Evolutionary conservation across 2,113 vertebrate genomes (phyloP).

Genomic region (Rhodinocichla rosea): DNA sequence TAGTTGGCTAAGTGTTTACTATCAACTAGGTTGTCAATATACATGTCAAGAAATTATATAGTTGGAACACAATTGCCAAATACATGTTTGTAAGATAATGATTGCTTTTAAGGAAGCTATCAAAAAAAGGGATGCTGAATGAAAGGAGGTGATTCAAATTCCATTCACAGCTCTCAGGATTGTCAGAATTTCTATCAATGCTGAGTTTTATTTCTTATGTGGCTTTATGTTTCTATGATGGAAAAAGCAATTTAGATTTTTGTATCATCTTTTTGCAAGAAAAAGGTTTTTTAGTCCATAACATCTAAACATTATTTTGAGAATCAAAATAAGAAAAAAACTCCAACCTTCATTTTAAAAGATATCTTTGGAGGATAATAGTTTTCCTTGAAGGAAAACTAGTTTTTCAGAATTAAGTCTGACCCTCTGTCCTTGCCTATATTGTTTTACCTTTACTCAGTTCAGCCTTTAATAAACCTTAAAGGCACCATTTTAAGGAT

Average conservation of each 20-base stretch:
- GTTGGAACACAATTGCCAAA: neutral
- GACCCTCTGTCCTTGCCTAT: neutral
- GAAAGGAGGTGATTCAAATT: neutral
- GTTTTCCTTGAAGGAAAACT: neutral
- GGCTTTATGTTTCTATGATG: neutral
- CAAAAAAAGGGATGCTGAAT: neutral
- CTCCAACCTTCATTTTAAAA: neutral
- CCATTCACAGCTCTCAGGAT: neutral
- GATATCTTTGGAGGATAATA: neutral
- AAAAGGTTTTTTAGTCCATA: neutral
- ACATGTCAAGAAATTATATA: neutral
- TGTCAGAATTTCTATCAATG: neutral
- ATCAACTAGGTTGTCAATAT: neutral
- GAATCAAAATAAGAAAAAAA: neutral
- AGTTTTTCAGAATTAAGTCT: neutral
- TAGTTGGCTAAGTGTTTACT: neutral
- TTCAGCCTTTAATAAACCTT: neutral
- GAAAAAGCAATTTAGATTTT: neutral
- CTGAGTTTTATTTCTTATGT: neutral
- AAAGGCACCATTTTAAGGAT: neutral
- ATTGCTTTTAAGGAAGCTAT: neutral
- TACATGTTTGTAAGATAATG: neutral
- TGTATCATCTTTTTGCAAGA: neutral
- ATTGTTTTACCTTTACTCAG: neutral
- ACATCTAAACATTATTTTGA: neutral